Conservation (phyloP, 2,797 vertebrate genomes). For the Pipistrellus pipistrellus region DNA sequence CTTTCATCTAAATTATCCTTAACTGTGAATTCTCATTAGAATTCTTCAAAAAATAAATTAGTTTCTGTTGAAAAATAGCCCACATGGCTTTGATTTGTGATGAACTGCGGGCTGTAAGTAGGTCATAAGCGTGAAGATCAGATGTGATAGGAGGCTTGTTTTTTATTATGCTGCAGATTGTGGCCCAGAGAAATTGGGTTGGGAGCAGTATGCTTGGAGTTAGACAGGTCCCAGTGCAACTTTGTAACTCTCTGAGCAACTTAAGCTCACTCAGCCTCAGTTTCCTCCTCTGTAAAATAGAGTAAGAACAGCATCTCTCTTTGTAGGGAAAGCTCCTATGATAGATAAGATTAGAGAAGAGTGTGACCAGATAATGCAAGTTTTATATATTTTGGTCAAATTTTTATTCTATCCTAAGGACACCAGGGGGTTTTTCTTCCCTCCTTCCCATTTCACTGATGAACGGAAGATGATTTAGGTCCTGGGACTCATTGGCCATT, state of each 20-base stretch:
- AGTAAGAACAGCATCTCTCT: neutral
- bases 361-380: neutral
- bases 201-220: neutral
- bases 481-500: neutral
- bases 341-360: neutral
- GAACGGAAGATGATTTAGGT: neutral
- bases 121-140: slow-evolving; percentile 6
- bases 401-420: neutral
- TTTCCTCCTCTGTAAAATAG: neutral
- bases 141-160: neutral
- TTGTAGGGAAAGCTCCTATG: fast-evolving
- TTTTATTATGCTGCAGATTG: neutral
- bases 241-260: neutral
- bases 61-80: slow-evolving; percentile 69
- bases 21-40: slow-evolving; percentile 68
- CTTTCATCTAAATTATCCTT: slow-evolving; percentile 74
- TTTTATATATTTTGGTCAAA: neutral
- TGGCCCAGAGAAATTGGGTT: neutral
- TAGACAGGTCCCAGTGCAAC: neutral
- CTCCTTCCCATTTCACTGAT: no score
- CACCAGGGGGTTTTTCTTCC: neutral
- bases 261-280: neutral
- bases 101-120: slow-evolving; percentile 48
- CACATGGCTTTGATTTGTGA: slow-evolving; percentile 5
- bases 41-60: slow-evolving; percentile 74